These are phyloP conservation scores for Zaprionus bogoriensis DNA, from an alignment of 2,888 invertebrate genomes.

Conservation along the genomic window DNA sequence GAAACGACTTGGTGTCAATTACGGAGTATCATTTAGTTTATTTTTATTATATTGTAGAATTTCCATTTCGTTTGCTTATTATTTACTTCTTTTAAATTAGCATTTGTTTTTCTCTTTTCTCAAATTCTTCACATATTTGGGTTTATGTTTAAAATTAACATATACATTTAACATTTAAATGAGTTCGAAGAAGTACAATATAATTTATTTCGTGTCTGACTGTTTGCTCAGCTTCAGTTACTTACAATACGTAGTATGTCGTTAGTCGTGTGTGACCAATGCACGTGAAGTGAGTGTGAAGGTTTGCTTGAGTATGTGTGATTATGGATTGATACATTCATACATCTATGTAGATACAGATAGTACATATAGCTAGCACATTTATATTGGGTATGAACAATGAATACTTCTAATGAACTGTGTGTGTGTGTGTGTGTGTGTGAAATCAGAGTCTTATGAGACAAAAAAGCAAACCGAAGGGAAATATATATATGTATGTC, in stretches of 20 bases:
- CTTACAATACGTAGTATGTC: conserved; percentile 45
- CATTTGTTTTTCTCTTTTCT: conserved; percentile 22
- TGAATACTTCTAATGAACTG: conserved; percentile 6
- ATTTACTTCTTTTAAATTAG: conserved; percentile 50
- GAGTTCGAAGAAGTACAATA: conserved; percentile 55
- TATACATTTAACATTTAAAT: conserved; percentile 77
- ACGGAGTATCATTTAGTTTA: conserved; percentile 69
- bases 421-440: conserved; percentile 4
- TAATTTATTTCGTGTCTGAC: conserved; percentile 25
- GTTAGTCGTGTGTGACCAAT: conserved; percentile 23
- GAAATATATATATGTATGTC: conserved; percentile 13
- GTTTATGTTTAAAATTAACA: conserved; percentile 74
- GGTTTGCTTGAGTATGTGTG: conserved; percentile 3
- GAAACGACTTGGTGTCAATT: no score
- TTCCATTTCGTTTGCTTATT: conserved; percentile 67
- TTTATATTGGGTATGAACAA: conserved; percentile 13
- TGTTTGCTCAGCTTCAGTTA: conserved; percentile 33
- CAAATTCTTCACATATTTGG: conserved; percentile 41
- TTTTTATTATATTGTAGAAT: conserved; percentile 68
- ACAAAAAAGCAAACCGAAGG: conserved; percentile 69
- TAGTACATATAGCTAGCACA: conserved; percentile 17
- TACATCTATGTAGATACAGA: conserved; percentile 32
- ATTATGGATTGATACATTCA: conserved; percentile 33
- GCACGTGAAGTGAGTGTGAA: conserved; percentile 26
- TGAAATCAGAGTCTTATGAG: conserved; percentile 40